Base-by-base conservation (phyloP, 2,888 invertebrate genomes). In the Cloeon dipterum region DNA sequence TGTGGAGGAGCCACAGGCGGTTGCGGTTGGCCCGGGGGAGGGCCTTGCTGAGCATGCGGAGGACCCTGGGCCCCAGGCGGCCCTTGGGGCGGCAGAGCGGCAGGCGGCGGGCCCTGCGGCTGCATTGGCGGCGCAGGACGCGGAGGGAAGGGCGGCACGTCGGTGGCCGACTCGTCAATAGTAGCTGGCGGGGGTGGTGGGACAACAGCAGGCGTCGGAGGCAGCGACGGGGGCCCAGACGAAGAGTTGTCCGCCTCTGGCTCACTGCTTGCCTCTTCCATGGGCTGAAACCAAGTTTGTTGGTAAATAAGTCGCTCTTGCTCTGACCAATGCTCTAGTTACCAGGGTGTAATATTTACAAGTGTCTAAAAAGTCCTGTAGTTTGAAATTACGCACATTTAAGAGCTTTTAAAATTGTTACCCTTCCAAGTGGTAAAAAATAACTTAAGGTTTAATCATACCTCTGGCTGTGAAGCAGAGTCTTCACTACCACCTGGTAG, bases 181-280 rank as follows among this genome's bases (percentile, higher is more conserved):
- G 33, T 21, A 14, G 37, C 21, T 8, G 18, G 19, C 3, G 40
- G 53, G 33, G 46, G 56, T 47, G 42, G 57, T 52, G 40, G 56
- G 51, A 37, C 32, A 3, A 36, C 29, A n/a, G 39, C 29, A 19
- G 40, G 41, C 5, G 40, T 35, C 21, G 39, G 34, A 8, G 39
- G 19, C 20, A 35, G 35, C 10, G 39, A 35, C n/a, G 41, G 36
- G 23, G 38, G 29, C 21, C 17, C 36, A 18, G 20, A 25, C 16
- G 35, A 29, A 16, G 29, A 29, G 16, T 29, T 46, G 41, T 49
- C 52, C 26, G 53, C 52, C 56, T 2, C 52, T 56, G 35, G 45
- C 40, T 43, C 42, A 45, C 37, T 42, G 36, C 42, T 45, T 43
- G 39, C 45, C 20, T 44, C 45, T 26, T 46, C 46, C 46, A 46